These are phyloP conservation scores for Coendou prehensilis DNA, from an alignment of 2,797 vertebrate species.

Conservation along the genomic window DNA sequence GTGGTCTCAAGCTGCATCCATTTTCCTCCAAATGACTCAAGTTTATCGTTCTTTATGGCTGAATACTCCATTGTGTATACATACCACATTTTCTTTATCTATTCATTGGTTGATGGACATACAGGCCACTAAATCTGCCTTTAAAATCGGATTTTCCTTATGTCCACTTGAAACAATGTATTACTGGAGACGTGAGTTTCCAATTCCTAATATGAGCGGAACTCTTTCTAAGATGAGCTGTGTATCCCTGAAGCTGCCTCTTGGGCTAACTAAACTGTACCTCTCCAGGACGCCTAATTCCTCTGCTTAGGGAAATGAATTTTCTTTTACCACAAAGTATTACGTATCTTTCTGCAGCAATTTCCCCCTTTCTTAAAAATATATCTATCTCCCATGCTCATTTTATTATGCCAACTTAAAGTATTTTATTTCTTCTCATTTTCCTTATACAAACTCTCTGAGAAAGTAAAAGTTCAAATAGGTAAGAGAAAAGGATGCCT, in stretches of 20 bases:
- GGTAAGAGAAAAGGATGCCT: not conserved
- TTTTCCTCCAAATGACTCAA: not conserved
- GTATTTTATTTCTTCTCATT: not conserved
- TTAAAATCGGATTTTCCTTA: not conserved
- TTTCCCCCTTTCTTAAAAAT: not conserved
- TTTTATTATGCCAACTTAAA: constrained; percentile 22
- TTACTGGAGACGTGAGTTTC: not conserved
- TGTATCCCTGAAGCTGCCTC: not conserved
- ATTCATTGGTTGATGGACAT: not conserved
- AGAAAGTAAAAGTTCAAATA: constrained; percentile 32
- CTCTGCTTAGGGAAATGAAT: not conserved
- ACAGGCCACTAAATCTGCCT: not conserved
- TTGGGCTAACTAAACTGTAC: no score
- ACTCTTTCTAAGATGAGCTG: not conserved
- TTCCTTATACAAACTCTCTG: not conserved
- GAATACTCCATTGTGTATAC: not conserved
- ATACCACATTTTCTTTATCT: not conserved
- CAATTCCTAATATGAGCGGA: not conserved
- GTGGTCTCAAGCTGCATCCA: not conserved
- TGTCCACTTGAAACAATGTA: not conserved
- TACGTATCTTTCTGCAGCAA: not conserved
- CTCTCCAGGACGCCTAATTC: not conserved
- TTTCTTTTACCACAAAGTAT: not conserved
- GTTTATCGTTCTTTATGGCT: not conserved
- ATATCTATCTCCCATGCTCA: not conserved